A percentile compares a stretch with the other conserved stretches of the same genome.
These are phyloP conservation scores for Pocillopora grandis DNA, from an alignment of 92 coral and sea anemone species.

Conservation along the genomic window DNA sequence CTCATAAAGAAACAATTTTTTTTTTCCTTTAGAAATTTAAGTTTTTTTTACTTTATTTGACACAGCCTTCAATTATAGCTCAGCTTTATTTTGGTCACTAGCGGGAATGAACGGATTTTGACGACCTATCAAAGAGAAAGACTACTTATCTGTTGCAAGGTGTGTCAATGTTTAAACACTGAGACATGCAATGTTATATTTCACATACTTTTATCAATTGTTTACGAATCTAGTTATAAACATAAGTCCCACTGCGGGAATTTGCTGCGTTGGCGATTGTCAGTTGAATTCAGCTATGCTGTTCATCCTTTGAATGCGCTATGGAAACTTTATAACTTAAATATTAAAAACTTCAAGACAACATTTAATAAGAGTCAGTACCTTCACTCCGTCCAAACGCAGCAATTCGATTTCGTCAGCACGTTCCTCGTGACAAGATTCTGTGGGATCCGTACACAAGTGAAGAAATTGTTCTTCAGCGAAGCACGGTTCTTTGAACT, in stretches of 20 bases:
- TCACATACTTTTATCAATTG: neutral
- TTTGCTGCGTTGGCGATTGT: neutral
- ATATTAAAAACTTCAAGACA: too few relatives aligned
- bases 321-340: too few relatives aligned
- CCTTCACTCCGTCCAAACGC: conserved; percentile 66
- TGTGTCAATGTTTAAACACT: neutral
- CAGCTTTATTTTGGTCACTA: too few relatives aligned
- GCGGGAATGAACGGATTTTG: too few relatives aligned
- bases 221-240: conserved; percentile 4
- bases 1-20: too few relatives aligned
- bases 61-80: too few relatives aligned
- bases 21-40: too few relatives aligned
- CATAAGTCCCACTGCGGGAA: neutral
- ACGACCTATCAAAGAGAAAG: too few relatives aligned
- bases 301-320: neutral
- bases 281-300: neutral
- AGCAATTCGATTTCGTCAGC: conserved; percentile 31
- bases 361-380: neutral
- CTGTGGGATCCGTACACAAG: conserved; percentile 59
- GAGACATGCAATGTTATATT: neutral
- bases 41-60: too few relatives aligned
- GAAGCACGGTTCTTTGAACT: conserved; percentile 56
- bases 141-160: neutral
- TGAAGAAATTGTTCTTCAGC: conserved; percentile 51
- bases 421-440: conserved; percentile 52